phyloP scores from a whole-genome alignment of 2,113 vertebrate genomes.

The Melanocharis versteri region DNA sequence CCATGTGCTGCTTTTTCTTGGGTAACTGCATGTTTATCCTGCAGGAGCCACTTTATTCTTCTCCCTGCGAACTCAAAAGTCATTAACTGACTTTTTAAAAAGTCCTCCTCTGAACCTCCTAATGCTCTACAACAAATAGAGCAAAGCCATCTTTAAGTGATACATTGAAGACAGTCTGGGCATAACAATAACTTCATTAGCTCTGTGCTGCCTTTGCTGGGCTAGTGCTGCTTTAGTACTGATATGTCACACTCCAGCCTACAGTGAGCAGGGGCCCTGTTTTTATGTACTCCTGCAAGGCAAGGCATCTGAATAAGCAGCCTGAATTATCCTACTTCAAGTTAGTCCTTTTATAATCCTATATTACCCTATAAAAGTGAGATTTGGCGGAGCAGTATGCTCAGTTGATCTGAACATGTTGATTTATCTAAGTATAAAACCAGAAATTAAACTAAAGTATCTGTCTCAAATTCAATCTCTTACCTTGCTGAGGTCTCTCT shows the following conservation, averaged over 20 bases:
- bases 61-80: not conserved
- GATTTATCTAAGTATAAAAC: not conserved
- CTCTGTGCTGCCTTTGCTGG: not conserved
- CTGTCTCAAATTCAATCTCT: not conserved
- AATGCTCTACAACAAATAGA: not conserved
- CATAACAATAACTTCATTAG: not conserved
- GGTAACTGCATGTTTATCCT: not conserved
- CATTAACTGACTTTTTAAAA: not conserved
- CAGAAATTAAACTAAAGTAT: not conserved
- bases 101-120: not conserved
- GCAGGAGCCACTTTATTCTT: not conserved
- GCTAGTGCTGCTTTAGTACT: not conserved
- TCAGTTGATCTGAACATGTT: not conserved
- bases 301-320: not conserved
- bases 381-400: not conserved
- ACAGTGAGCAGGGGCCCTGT: not conserved
- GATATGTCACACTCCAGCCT: not conserved
- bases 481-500: slow-evolving; percentile 29
- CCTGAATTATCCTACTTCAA: not conserved
- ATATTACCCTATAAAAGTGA: not conserved
- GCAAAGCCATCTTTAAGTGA: not conserved
- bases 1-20: not conserved
- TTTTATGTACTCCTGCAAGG: not conserved
- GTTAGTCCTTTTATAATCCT: not conserved
- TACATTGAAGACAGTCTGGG: not conserved